phyloP scores from a whole-genome alignment of 2,888 invertebrate species.

The Lapara coniferarum region DNA sequence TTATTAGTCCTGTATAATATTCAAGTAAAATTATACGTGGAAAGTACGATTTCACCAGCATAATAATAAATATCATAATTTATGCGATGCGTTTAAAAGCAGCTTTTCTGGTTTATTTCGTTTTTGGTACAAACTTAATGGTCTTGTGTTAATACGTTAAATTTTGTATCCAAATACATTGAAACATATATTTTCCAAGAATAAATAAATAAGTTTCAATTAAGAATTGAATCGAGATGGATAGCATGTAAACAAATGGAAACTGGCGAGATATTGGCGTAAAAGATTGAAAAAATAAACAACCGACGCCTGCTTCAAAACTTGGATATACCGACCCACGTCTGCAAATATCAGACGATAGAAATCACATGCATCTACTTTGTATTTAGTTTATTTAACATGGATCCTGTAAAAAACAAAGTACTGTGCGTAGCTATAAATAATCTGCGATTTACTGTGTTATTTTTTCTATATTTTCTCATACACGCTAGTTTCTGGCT shows the following conservation, averaged over 20 bases:
- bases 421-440: not conserved
- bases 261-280: conserved; percentile 13
- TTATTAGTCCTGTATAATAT: no score
- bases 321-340: conserved; percentile 11
- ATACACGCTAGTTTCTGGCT: no score
- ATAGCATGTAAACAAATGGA: conserved; percentile 20
- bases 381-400: conserved; percentile 1
- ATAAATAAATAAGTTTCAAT: not conserved
- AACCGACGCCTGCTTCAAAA: not conserved
- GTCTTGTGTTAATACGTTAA: not conserved
- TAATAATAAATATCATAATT: no score
- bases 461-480: no score
- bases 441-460: no score
- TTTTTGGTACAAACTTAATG: not conserved
- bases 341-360: not conserved
- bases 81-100: no score
- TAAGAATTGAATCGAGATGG: conserved; percentile 11
- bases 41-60: no score
- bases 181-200: not conserved
- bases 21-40: no score
- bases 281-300: conserved; percentile 18
- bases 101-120: no score
- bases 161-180: not conserved
- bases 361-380: not conserved
- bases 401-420: not conserved